Evolutionary conservation across 1,140 invertebrate genomes (phyloP).

Genomic region (Helicorthomorpha holstii): DNA sequence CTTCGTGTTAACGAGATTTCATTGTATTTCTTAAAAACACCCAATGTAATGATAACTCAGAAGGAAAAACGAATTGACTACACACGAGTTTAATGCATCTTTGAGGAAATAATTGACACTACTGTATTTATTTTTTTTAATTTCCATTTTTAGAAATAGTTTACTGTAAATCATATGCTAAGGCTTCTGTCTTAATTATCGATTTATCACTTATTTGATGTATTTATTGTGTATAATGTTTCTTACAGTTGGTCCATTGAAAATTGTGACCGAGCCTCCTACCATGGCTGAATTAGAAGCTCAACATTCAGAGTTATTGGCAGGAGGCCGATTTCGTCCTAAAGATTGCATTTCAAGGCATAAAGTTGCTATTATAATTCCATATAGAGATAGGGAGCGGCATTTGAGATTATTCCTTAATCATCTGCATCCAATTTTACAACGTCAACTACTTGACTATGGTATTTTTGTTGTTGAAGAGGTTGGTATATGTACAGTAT

Average conservation of each 20-base stretch:
- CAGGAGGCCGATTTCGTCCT: slow-evolving; percentile 17
- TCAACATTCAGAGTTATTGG: neutral
- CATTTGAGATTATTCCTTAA: slow-evolving; percentile 31
- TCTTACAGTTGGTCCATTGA: slow-evolving; percentile 27
- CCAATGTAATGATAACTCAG: too few species aligned
- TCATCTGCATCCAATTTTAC: slow-evolving; percentile 36
- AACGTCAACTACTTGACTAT: slow-evolving; percentile 37
- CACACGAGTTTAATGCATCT: too few species aligned
- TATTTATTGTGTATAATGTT: too few species aligned
- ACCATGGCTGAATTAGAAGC: slow-evolving; percentile 25
- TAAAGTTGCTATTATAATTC: slow-evolving; percentile 32
- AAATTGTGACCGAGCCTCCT: slow-evolving; percentile 23
- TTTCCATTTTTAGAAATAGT: too few species aligned
- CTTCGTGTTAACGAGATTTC: too few species aligned
- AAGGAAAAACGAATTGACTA: too few species aligned
- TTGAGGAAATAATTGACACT: too few species aligned
- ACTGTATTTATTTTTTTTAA: too few species aligned
- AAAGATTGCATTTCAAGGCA: slow-evolving; percentile 13
- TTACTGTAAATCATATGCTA: too few species aligned
- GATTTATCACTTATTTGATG: too few species aligned
- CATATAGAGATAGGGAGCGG: slow-evolving; percentile 32
- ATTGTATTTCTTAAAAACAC: too few species aligned
- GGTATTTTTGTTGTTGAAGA: slow-evolving; percentile 39
- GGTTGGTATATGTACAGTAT: slow-evolving; percentile 30
- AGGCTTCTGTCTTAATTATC: too few species aligned